Percentiles rank a stretch among this genome's conserved stretches.
Conservation (phyloP, 2,797 vertebrate genomes). For the Capromys pilorides region DNA sequence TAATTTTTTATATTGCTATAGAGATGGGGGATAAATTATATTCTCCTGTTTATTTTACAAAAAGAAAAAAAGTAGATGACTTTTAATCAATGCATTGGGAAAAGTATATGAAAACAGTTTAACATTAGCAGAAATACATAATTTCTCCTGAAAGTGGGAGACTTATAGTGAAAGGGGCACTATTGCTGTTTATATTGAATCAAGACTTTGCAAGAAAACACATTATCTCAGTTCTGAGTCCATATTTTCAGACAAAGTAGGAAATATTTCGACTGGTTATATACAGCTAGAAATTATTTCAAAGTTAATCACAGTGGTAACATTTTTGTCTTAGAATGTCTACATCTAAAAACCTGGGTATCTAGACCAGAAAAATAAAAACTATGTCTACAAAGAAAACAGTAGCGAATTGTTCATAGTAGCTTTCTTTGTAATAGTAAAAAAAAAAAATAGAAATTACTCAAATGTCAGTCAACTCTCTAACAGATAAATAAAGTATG, state of each 20-base stretch:
- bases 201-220: neutral
- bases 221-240: slow-evolving; percentile 32
- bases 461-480: slow-evolving; percentile 5
- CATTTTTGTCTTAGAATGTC: slow-evolving; percentile 10
- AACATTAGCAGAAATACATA: neutral
- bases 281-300: neutral
- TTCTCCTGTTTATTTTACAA: too few relatives aligned
- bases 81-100: slow-evolving; percentile 3
- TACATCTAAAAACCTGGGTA: neutral
- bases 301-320: slow-evolving; percentile 12
- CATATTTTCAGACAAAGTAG: slow-evolving; percentile 27
- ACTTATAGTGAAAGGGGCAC: neutral
- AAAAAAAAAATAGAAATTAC: neutral
- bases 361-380: slow-evolving; percentile 38
- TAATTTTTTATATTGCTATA: too few relatives aligned
- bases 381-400: neutral
- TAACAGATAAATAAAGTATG: neutral
- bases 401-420: neutral
- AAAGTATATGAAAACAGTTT: neutral
- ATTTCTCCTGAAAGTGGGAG: slow-evolving; percentile 38
- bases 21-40: too few relatives aligned
- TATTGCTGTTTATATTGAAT: neutral
- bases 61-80: too few relatives aligned
- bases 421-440: slow-evolving; percentile 1
- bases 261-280: slow-evolving; percentile 34